Base-by-base conservation (phyloP, 2,888 invertebrate genomes). In the Brenthis daphne region DNA sequence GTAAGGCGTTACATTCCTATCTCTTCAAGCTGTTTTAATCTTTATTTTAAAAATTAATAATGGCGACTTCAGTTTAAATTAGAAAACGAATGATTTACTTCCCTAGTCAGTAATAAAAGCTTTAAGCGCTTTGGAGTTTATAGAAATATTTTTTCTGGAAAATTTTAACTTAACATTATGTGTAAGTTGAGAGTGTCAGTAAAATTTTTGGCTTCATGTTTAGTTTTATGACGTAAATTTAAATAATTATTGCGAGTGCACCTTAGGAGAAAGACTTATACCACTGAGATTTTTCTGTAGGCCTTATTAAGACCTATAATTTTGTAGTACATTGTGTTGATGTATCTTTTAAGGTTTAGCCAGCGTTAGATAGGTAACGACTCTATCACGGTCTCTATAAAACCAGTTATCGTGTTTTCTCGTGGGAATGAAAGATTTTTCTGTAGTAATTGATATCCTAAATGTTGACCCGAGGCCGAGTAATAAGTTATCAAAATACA, bases 1-100 rank as follows among this genome's bases (percentile, higher is more conserved):
- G 55, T 67, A 56, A 20, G 11, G 57, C 65, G 37, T 33, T 24
- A 63, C 69, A 66, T 69, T 69, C 69, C 61, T 14, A 43, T 57
- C 4, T 8, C 13, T 63, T 61, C 48, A 43, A 50, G 47, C 24
- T 14, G 56, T 57, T 50, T 50, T 56, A 14, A 43, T 20, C 51
- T 12, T 57, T 67, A 67, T 50, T 11, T 3, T 37, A 0, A 13
- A 37, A 2, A 8, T 37, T 0, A 48, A 63, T 61, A 63, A 63
- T 8, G 53, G 8, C 14, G 3, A 43, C 37, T 43, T 63, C 51
- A 53, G 16, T 4, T 53, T 37, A 37, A 16, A 29, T 0, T 20
- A 2, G 6, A 51, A 20, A 61, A 6, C 6, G 37, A 53, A 37
- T 37, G 16, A 63, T 20, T 20, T 37, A 43, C 8, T 51, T 51